Evolutionary conservation across 1,140 invertebrate species (phyloP), one percentile per base, ranked within the genome.

Genomic region (Lordiphosa stackelbergi): DNA sequence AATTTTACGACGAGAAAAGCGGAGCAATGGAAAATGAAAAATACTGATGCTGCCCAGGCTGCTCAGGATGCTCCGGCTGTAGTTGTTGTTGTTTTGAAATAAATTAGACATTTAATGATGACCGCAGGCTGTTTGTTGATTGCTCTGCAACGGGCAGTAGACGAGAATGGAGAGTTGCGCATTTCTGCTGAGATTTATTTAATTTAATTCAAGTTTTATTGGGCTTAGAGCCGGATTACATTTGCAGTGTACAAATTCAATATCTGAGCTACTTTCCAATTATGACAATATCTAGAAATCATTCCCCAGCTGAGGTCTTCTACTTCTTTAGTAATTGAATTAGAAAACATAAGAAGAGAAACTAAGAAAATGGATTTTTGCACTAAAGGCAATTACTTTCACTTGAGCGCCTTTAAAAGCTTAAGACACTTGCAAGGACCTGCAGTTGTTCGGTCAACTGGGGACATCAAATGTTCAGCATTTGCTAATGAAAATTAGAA

Each of bases 41-140:
- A 83, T 71, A 66, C 66, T 53, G 64, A 70, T 66, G 53, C 38
- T 56, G 37, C 62, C 42, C 37, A 19, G 57, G 28, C 16, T 38
- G 34, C 36, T 43, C 31, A 31, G 12, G 28, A 5, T 41, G 53
- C 31, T 36, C 35, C 31, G 28, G 58, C 16, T 59, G 47, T 36
- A 51, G 56, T 66, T 79, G 73, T 64, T 77, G 62, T 68, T 77
- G 61, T 71, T 83, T 60, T 28, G 49, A 83, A 83, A 83, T 83
- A 83, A 83, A 83, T 83, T 83, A 83, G 77, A 83, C 77, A 83
- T 83, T 83, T 83, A 83, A 83, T 83, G 77, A 83, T 83, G 77
- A 83, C 77, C 77, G 77, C 77, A 83, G 77, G 77, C 77, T 83
- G 72, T 77, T 73, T 61, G 60, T 58, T 83, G 72, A 75, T 81